phyloP scores from a whole-genome alignment of 2,113 vertebrate species.

The Podarcis muralis region DNA sequence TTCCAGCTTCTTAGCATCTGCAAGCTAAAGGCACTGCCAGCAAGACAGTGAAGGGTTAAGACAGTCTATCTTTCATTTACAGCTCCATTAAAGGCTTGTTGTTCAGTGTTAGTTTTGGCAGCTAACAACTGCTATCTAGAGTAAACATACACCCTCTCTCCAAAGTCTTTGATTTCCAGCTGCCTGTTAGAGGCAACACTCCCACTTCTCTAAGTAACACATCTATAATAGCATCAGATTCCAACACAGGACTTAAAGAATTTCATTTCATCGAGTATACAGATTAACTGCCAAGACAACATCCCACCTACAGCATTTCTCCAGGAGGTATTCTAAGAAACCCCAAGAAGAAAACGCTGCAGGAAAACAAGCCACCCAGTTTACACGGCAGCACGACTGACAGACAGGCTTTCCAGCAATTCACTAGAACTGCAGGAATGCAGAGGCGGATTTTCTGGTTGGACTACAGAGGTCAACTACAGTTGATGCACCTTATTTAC shows the following conservation, averaged over 20 bases:
- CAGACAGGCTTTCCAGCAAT: slow-evolving; percentile 55
- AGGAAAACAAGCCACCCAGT: slow-evolving; percentile 20
- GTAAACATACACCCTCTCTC: slow-evolving; percentile 53
- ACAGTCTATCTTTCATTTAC: slow-evolving; percentile 48
- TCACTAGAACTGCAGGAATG: slow-evolving; percentile 35
- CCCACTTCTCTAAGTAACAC: background rate
- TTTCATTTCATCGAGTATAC: slow-evolving; percentile 45
- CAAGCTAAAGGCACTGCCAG: background rate
- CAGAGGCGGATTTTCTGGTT: slow-evolving; percentile 44
- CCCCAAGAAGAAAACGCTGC: slow-evolving; percentile 11
- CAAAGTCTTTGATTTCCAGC: slow-evolving; percentile 49
- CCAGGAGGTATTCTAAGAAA: slow-evolving; percentile 60
- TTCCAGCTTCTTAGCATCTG: slow-evolving; percentile 1
- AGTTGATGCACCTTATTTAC: slow-evolving; percentile 62
- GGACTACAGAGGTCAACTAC: slow-evolving; percentile 56
- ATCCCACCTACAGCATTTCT: background rate
- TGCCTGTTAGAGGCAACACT: slow-evolving; percentile 5
- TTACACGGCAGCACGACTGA: slow-evolving; percentile 47
- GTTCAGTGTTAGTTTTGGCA: slow-evolving; percentile 66
- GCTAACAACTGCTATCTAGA: slow-evolving; percentile 58
- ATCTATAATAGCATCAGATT: slow-evolving; percentile 23
- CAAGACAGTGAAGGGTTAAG: slow-evolving; percentile 35
- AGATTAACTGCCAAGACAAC: slow-evolving; percentile 59
- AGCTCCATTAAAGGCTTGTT: slow-evolving; percentile 55
- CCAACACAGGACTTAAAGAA: slow-evolving; percentile 24